Percentiles rank a stretch among this genome's conserved stretches.
Conservation (phyloP, 2,888 invertebrate species). For the Cepaea hortensis region DNA sequence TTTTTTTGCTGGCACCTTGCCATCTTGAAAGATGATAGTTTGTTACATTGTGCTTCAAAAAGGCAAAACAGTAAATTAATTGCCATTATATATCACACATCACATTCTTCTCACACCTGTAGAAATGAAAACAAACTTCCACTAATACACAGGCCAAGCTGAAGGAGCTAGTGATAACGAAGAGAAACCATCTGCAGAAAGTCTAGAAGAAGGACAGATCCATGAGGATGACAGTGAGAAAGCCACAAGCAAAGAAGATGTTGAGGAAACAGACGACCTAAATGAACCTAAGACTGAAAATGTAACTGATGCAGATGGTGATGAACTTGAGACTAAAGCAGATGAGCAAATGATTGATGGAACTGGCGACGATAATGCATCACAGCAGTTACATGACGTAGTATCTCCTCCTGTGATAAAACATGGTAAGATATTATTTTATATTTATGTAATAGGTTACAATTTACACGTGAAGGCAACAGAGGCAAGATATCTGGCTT, state of each 20-base stretch:
- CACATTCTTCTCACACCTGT: background rate
- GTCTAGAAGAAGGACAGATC: constrained; percentile 3
- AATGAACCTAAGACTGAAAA: background rate
- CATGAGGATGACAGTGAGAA: background rate
- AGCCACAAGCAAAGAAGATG: background rate
- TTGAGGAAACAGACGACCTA: background rate
- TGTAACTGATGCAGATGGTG: background rate
- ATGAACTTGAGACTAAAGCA: background rate
- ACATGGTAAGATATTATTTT: constrained; percentile 7
- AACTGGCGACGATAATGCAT: constrained; percentile 1
- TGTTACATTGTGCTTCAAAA: too few relatives aligned
- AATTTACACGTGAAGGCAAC: too few relatives aligned
- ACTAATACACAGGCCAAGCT: constrained; percentile 11
- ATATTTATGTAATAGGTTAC: background rate
- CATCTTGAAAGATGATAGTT: too few relatives aligned
- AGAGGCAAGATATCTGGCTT: too few relatives aligned
- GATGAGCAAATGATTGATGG: background rate
- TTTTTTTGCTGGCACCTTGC: too few relatives aligned
- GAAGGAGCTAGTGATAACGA: constrained; percentile 17
- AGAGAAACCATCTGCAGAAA: background rate
- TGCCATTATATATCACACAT: too few relatives aligned
- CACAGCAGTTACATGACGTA: background rate
- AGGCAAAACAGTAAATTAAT: too few relatives aligned
- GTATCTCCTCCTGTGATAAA: constrained; percentile 23
- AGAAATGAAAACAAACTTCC: background rate